Base-by-base conservation (phyloP, 2,888 invertebrate species). In the Pyrrhosoma nymphula region DNA sequence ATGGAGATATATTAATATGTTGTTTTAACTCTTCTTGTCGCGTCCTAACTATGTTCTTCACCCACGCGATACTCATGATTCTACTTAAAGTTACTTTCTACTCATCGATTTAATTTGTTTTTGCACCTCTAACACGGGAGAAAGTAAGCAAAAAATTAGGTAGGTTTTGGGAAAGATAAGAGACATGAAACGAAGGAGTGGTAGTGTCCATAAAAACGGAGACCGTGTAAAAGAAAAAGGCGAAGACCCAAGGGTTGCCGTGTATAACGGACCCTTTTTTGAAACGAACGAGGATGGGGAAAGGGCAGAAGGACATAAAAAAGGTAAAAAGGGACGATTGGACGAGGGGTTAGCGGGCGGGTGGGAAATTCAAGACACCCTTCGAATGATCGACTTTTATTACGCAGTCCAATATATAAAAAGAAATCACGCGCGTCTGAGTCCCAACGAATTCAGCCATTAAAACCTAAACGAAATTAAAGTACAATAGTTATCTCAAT, bases 311-410 rank as follows among this genome's bases (percentile, higher is more conserved):
- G 26, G 35, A 18, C 82, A 82, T 82, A 35, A 82, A 82, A 69
- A 35, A 16, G 4, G 69, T 26, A n/a, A 69, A 69, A 69, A n/a
- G 69, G 47, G 47, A 47, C 47, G 47, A n/a, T 69, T 26, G n/a
- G n/a, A 69, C n/a, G 69, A 69, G 26, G 82, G 82, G 23, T 35
- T 18, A 82, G 60, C 2, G 16, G 60, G 18, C 12, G 20, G 14
- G 35, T 35, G 16, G 16, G 82, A 69, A 0, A 35, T 82, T 82
- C 82, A 30, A 16, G 82, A 82, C 82, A 2, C 82, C 30, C 16
- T 35, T 82, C 35, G 35, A 82, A 82, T 82, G 35, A 82, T 35
- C 30, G 82, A 82, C 82, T 82, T 82, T 35, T 82, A 82, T 82
- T 82, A 82, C 12, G 35, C 30, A 10, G 69, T 26, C n/a, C 69